phyloP scores from a whole-genome alignment of 2,797 vertebrate species.

The Xenops minutus region DNA sequence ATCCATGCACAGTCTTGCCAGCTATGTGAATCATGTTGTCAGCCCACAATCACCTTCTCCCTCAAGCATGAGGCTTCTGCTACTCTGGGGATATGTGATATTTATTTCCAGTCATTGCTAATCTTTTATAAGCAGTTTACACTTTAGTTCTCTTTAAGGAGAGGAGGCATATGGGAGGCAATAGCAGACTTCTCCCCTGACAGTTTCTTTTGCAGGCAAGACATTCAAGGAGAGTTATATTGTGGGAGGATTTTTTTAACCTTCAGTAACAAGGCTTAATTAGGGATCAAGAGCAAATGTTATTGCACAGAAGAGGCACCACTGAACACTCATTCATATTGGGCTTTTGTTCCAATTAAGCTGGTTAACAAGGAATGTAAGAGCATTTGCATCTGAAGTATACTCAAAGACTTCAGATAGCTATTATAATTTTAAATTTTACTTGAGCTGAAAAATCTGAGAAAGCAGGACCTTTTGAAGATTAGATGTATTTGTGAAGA shows the following conservation, averaged over 20 bases:
- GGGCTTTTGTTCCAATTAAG: constrained; percentile 56
- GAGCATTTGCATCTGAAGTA: constrained; percentile 20
- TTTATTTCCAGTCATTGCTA: neutral
- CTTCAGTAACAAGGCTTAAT: constrained; percentile 53
- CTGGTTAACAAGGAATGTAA: constrained; percentile 50
- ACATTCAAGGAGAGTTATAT: constrained; percentile 28
- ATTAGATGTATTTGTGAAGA: constrained; percentile 36
- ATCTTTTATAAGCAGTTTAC: neutral
- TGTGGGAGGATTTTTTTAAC: constrained; percentile 45
- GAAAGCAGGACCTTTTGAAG: constrained; percentile 50
- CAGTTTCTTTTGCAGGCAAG: constrained; percentile 8
- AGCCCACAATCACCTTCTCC: neutral
- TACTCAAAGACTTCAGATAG: constrained; percentile 41
- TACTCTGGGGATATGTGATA: neutral
- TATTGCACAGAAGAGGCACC: constrained; percentile 32
- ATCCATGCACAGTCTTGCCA: neutral
- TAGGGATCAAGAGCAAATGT: constrained; percentile 60
- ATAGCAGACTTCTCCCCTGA: neutral
- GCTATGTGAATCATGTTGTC: neutral
- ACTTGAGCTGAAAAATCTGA: constrained; percentile 38
- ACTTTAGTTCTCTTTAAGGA: neutral
- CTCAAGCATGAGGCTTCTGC: neutral
- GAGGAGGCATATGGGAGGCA: neutral
- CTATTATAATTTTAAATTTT: constrained; percentile 65
- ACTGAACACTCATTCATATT: neutral